These are phyloP conservation scores for Garrulus glandarius DNA, from an alignment of 2,797 vertebrate species.

Conservation along the genomic window DNA sequence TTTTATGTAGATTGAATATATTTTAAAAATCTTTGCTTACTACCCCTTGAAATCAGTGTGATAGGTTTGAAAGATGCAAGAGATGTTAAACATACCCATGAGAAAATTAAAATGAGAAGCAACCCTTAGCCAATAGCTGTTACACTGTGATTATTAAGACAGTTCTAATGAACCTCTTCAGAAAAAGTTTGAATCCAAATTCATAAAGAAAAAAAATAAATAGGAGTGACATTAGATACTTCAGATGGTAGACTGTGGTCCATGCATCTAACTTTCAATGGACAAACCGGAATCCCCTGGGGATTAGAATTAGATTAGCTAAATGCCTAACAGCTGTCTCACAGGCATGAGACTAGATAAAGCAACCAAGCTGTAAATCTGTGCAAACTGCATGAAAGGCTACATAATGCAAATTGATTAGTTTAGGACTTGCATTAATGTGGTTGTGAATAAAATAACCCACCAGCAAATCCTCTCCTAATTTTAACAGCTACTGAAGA, in stretches of 20 bases:
- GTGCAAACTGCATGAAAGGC: slow-evolving; percentile 71
- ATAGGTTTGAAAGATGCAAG: not conserved
- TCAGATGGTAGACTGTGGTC: not conserved
- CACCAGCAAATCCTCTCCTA: slow-evolving; percentile 81
- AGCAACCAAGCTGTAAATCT: slow-evolving; percentile 77
- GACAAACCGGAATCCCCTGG: slow-evolving; percentile 42
- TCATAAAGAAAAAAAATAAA: not conserved
- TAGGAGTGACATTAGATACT: not conserved
- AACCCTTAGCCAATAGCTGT: not conserved
- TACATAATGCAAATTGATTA: slow-evolving; percentile 78
- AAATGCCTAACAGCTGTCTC: slow-evolving; percentile 77
- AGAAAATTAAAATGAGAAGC: slow-evolving; percentile 28
- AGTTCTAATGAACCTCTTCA: not conserved
- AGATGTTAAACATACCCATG: not conserved
- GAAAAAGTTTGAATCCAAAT: not conserved
- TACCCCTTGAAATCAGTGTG: not conserved
- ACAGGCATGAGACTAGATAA: slow-evolving; percentile 71
- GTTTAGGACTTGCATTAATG: slow-evolving; percentile 75
- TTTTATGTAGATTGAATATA: not conserved
- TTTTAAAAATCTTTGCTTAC: not conserved
- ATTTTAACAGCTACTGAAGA: slow-evolving; percentile 81
- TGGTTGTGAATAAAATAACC: slow-evolving; percentile 76
- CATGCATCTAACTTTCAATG: slow-evolving; percentile 29
- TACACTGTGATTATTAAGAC: not conserved
- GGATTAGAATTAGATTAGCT: slow-evolving; percentile 74